Evolutionary conservation across 2,113 vertebrate genomes (phyloP).

Genomic region (Campylomormyrus numenius): DNA sequence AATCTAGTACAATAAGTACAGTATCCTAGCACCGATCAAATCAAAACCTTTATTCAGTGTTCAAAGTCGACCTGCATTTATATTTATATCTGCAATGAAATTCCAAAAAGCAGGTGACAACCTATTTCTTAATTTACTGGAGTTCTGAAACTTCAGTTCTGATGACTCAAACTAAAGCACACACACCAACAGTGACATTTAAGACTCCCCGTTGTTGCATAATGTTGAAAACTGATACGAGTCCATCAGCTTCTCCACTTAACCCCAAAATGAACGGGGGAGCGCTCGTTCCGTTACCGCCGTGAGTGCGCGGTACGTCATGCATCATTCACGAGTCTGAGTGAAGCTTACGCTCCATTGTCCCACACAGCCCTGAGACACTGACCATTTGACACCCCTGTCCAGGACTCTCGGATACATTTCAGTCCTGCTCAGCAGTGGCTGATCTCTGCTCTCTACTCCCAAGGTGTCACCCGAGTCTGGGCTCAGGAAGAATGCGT

Average conservation of each 20-base stretch:
- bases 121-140: background rate
- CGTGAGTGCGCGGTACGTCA: background rate
- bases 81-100: background rate
- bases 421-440: background rate
- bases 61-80: background rate
- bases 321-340: slow-evolving; percentile 14
- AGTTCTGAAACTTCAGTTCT: background rate
- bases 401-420: background rate
- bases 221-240: background rate
- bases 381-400: slow-evolving; percentile 4
- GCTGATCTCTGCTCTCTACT: background rate
- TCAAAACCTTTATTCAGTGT: background rate
- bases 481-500: background rate
- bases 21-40: background rate
- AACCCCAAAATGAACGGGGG: background rate
- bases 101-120: background rate
- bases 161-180: background rate
- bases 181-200: background rate
- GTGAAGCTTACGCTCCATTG: background rate
- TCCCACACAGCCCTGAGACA: background rate
- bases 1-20: background rate
- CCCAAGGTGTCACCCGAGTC: background rate
- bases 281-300: background rate
- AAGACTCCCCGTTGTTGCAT: background rate
- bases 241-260: background rate